Evolutionary conservation across 1,140 invertebrate species (phyloP).

Genomic region (Drosophila auraria): DNA sequence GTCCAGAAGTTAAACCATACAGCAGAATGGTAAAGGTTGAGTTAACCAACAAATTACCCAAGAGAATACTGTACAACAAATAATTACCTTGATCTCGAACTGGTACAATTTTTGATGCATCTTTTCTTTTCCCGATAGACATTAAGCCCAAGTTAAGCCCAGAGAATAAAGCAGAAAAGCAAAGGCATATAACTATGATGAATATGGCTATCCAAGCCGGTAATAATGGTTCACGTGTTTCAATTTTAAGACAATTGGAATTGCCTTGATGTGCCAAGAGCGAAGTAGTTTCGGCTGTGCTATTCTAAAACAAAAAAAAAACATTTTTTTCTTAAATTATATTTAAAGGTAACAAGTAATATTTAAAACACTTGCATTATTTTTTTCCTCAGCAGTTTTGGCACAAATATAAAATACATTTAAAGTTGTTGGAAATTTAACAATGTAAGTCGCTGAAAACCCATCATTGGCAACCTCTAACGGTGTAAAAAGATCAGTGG

Average conservation of each 20-base stretch:
- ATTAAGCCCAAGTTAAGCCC: conserved; percentile 98
- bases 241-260: conserved; percentile 88
- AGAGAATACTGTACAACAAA: conserved; percentile 96
- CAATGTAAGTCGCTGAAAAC: conserved; percentile 87
- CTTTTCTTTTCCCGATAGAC: conserved; percentile 93
- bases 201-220: conserved; percentile 91
- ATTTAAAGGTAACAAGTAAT: neutral
- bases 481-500: conserved; percentile 85
- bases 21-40: conserved; percentile 98
- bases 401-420: conserved; percentile 89
- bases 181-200: conserved; percentile 91
- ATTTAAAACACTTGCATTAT: conserved; percentile 54
- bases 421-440: conserved; percentile 86
- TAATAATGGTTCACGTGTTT: conserved; percentile 89
- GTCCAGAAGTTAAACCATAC: conserved; percentile 95
- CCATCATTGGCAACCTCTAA: conserved; percentile 85
- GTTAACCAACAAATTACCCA: conserved; percentile 99
- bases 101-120: conserved; percentile 94
- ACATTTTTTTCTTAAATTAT: too few species aligned
- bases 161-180: conserved; percentile 96
- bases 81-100: conserved; percentile 97
- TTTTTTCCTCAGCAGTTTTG: conserved; percentile 85
- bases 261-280: conserved; percentile 91
- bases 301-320: conserved; percentile 34
- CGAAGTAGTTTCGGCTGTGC: conserved; percentile 67